Percentiles rank a stretch among this genome's conserved stretches.
These are phyloP conservation scores for Drosophila anceps DNA, from an alignment of 2,888 invertebrate species.

Conservation along the genomic window DNA sequence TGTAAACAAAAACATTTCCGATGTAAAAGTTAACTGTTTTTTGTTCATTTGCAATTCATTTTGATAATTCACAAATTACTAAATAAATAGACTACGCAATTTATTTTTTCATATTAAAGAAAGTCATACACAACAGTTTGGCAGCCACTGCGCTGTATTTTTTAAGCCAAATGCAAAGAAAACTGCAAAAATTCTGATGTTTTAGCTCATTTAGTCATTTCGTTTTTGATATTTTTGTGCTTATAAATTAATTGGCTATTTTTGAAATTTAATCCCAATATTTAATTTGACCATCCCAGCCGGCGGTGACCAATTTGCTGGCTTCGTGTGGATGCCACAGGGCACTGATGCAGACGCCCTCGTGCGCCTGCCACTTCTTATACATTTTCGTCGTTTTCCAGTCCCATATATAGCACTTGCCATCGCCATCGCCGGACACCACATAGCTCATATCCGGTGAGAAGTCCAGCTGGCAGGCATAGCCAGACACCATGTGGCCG, in stretches of 20 bases:
- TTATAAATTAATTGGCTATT: slow-evolving; percentile 37
- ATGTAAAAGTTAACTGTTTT: not conserved
- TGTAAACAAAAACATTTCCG: slow-evolving; percentile 45
- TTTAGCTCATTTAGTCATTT: slow-evolving; percentile 33
- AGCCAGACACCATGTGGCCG: slow-evolving; percentile 99
- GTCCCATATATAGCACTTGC: slow-evolving; percentile 99
- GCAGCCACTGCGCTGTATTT: not conserved
- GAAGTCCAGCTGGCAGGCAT: slow-evolving; percentile 98
- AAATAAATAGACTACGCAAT: not conserved
- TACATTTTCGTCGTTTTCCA: slow-evolving; percentile 99
- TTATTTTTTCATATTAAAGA: not conserved
- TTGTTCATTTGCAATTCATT: not conserved
- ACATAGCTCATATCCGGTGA: slow-evolving; percentile 99
- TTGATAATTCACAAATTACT: not conserved
- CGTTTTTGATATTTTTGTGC: slow-evolving; percentile 45
- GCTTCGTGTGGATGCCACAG: slow-evolving; percentile 99
- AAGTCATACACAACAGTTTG: not conserved
- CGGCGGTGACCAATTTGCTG: slow-evolving; percentile 98
- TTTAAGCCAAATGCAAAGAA: not conserved
- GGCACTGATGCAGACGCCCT: slow-evolving; percentile 96
- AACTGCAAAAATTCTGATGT: not conserved
- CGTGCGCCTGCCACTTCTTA: slow-evolving; percentile 99
- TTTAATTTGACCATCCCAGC: slow-evolving; percentile 99
- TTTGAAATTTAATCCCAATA: slow-evolving; percentile 94
- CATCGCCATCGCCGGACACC: slow-evolving; percentile 99